These are phyloP conservation scores for Morone chrysops DNA, from an alignment of 2,113 vertebrate species.

Conservation along the genomic window DNA sequence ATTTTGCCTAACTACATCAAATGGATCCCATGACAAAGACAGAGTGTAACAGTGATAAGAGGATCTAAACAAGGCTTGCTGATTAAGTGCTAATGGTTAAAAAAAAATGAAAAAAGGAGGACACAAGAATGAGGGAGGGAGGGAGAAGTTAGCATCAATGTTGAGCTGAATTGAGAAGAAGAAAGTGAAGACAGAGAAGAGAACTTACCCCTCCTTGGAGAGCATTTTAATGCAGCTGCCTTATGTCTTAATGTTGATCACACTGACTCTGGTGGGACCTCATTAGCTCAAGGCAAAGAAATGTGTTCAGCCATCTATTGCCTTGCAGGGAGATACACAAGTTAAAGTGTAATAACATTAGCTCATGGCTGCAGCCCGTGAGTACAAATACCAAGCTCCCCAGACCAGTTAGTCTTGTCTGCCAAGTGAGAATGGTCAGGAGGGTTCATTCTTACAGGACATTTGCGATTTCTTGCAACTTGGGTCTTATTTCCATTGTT, in stretches of 20 bases:
- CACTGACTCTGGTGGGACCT: slow-evolving; percentile 76
- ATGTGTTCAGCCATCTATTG: slow-evolving; percentile 57
- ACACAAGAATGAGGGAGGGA: slow-evolving; percentile 7
- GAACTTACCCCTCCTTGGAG: slow-evolving; percentile 58
- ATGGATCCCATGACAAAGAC: slow-evolving; percentile 62
- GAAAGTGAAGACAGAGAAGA: slow-evolving; percentile 38
- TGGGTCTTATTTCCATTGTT: not conserved
- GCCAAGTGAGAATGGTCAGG: not conserved
- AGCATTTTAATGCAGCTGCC: slow-evolving; percentile 66
- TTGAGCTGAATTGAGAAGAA: slow-evolving; percentile 27
- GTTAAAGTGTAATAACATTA: slow-evolving; percentile 53
- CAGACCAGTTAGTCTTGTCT: not conserved
- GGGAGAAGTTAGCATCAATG: slow-evolving; percentile 1
- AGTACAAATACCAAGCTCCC: slow-evolving; percentile 37
- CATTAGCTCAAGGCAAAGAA: slow-evolving; percentile 75
- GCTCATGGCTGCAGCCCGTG: slow-evolving; percentile 20
- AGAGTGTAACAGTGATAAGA: slow-evolving; percentile 51
- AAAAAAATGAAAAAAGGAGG: slow-evolving; percentile 22
- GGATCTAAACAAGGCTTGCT: slow-evolving; percentile 49
- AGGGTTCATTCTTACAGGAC: not conserved
- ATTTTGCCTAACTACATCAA: slow-evolving; percentile 65
- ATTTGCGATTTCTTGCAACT: not conserved
- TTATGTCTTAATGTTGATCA: slow-evolving; percentile 77
- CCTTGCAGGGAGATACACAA: slow-evolving; percentile 59
- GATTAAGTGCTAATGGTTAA: slow-evolving; percentile 40